phyloP scores from a whole-genome alignment of 2,797 vertebrate genomes.

The Euthynnus affinis region DNA sequence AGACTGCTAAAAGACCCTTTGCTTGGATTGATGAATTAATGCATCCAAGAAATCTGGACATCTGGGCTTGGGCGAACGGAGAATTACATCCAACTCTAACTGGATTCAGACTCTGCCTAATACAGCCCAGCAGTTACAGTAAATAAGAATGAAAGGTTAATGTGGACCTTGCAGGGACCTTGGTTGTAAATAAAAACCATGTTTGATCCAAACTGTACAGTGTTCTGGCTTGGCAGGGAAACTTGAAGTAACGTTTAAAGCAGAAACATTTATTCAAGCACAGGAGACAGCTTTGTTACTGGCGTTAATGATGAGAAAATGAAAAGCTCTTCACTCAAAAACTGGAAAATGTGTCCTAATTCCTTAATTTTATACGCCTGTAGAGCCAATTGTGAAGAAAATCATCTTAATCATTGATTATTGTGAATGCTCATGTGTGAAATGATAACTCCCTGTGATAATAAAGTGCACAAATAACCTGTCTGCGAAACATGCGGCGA shows the following conservation, averaged over 20 bases:
- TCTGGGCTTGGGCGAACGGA: constrained; percentile 45
- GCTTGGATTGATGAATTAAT: constrained; percentile 68
- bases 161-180: constrained; percentile 33
- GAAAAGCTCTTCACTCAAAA: background rate
- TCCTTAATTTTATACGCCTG: background rate
- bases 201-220: constrained; percentile 38
- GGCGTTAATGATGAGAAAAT: constrained; percentile 16
- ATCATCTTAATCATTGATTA: constrained; percentile 9
- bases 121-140: constrained; percentile 60
- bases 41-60: constrained; percentile 65
- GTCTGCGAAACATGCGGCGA: background rate
- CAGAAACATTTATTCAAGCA: constrained; percentile 37
- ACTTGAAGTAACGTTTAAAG: constrained; percentile 12
- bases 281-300: constrained; percentile 15
- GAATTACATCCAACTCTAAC: constrained; percentile 58
- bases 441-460: constrained; percentile 2
- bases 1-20: constrained; percentile 67
- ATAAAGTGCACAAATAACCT: background rate
- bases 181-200: constrained; percentile 53
- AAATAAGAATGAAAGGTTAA: constrained; percentile 60
- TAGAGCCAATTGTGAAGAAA: constrained; percentile 14
- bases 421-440: constrained; percentile 12
- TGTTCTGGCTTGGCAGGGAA: constrained; percentile 24
- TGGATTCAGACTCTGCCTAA: constrained; percentile 57
- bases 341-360: background rate